Conservation (phyloP, 2,113 vertebrate genomes). For the Crypturellus undulatus region DNA sequence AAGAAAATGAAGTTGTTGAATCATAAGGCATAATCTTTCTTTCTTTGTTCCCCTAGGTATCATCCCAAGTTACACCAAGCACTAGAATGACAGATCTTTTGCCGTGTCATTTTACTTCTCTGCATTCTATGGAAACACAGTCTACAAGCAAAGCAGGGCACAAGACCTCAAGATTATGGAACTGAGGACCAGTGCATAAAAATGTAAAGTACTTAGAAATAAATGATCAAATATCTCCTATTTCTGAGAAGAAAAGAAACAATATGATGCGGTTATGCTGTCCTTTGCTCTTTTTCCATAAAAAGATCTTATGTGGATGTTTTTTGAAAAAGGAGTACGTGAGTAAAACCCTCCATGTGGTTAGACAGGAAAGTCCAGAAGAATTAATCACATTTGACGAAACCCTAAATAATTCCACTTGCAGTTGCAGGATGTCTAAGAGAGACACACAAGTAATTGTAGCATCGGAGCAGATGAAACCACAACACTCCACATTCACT, state of each 20-base stretch:
- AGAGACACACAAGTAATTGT: neutral
- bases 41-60: neutral
- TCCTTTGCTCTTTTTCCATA: neutral
- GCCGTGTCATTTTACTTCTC: fast-evolving
- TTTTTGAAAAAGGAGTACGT: neutral
- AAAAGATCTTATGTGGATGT: neutral
- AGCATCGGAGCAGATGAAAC: neutral
- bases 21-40: neutral
- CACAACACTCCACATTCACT: neutral
- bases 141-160: neutral
- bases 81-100: neutral
- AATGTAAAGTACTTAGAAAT: neutral
- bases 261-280: neutral
- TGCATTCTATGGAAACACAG: neutral
- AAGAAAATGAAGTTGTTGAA: neutral
- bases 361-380: neutral
- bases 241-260: neutral
- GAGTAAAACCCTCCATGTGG: neutral
- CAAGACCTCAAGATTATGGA: neutral
- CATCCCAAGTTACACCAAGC: neutral
- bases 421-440: neutral
- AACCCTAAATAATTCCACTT: conserved; percentile 10
- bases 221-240: neutral
- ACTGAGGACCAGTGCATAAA: neutral
- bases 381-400: conserved; percentile 22